Evolutionary conservation across 2,797 vertebrate species (phyloP), one percentile per base, ranked within the genome.

Genomic region (Pangasius krempfi): DNA sequence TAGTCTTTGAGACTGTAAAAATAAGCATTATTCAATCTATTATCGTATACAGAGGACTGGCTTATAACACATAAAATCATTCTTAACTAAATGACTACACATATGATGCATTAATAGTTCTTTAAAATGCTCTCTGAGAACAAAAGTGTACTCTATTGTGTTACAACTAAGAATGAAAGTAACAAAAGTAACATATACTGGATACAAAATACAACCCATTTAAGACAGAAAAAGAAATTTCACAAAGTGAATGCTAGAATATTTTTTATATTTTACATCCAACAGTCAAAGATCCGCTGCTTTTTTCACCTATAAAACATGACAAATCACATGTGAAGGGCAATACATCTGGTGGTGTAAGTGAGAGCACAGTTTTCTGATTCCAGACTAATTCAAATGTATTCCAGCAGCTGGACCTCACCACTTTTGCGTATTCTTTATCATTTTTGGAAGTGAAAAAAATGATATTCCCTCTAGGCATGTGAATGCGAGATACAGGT

Each of bases 401-500:
- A 68, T 66, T 83, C 52, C 85, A 83, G 86, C 52, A 80, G 68
- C 86, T 87, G 76, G 90, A 70, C 68, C 85, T 85, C 87, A 85
- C 82, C 87, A 64, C 83, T 86, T 92, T 81, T 87, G 85, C 92
- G 76, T 88, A 54, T 91, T 88, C 90, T 92, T 92, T 92, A 92
- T 93, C 91, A 90, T 87, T 89, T 89, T 70, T 64, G 50, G 47
- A 82, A 72, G 68, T 83, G 27, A 22, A 81, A 81, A 89, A 91
- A 93, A 91, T 88, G 86, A 92, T 90, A 88, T 89, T 90, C 87
- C 72, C 62, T 75, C 81, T 68, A 66, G 79, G 81, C 84, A 80
- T 88, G 88, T 80, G 85, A 89, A 84, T 76, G 81, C 50, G 89
- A 92, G 92, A 92, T 92, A 92, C 44, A 91, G 91, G 88, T 92